A percentile compares a stretch with the other conserved stretches of the same genome.
These are phyloP conservation scores for Aselliscus stoliczkanus DNA, from an alignment of 2,797 vertebrate genomes.

Conservation along the genomic window DNA sequence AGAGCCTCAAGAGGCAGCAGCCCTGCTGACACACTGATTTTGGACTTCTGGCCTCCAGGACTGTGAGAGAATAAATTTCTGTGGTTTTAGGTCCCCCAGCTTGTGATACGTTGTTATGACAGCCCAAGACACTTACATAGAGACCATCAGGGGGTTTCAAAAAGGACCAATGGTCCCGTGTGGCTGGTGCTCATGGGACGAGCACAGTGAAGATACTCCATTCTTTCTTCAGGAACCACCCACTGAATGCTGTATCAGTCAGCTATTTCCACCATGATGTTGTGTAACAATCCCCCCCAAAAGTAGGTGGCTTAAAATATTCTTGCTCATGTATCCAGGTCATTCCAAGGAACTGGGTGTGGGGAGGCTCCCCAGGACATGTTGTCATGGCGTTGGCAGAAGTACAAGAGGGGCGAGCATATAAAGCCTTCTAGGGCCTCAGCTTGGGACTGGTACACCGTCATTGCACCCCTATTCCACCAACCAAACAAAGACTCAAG, in stretches of 20 bases:
- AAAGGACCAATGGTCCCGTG: not conserved
- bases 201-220: not conserved
- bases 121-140: not conserved
- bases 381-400: not conserved
- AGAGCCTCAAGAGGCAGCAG: not conserved
- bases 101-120: not conserved
- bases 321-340: not conserved
- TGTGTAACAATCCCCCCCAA: no score
- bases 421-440: not conserved
- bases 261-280: not conserved
- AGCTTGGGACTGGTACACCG: not conserved
- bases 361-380: not conserved
- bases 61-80: not conserved
- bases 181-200: not conserved
- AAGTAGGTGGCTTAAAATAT: not conserved
- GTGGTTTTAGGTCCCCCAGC: not conserved
- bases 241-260: accelerated
- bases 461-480: not conserved
- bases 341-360: not conserved
- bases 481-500: not conserved
- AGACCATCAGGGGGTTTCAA: not conserved
- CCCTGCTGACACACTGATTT: not conserved
- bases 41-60: not conserved
- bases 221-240: no score
- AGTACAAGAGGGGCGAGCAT: not conserved